Percentiles rank a stretch among this genome's conserved stretches.
Conservation (phyloP, 2,113 vertebrate species). For the Hyperopisus bebe region DNA sequence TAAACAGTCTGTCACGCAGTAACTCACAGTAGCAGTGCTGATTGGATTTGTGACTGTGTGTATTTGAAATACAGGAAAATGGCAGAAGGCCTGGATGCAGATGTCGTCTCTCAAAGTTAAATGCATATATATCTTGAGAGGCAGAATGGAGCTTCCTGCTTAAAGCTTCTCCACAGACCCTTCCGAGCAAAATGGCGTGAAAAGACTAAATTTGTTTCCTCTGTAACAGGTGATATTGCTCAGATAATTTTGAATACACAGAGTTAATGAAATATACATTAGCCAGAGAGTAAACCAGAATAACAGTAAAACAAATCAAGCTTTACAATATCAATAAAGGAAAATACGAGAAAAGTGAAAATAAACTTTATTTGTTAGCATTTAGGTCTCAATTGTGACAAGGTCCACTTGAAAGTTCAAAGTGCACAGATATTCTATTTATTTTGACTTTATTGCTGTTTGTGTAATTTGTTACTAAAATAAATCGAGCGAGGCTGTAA, state of each 20-base stretch:
- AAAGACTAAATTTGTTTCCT: background rate
- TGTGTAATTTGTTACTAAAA: constrained; percentile 2
- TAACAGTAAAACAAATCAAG: background rate
- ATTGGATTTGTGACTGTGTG: background rate
- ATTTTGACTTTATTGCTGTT: background rate
- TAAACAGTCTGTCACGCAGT: background rate
- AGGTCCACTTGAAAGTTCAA: constrained; percentile 7
- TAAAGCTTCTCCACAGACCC: background rate
- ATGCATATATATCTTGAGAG: background rate
- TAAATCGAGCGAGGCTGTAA: background rate
- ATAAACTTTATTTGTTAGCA: background rate
- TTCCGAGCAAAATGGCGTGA: background rate
- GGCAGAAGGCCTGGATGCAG: background rate
- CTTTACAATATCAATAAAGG: background rate
- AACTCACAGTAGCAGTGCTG: background rate
- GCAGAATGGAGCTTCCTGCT: background rate
- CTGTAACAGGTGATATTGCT: background rate
- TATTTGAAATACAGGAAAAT: background rate
- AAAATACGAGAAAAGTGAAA: background rate
- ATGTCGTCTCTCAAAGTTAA: background rate
- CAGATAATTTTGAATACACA: background rate
- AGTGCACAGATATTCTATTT: background rate
- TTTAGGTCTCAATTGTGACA: background rate
- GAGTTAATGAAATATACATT: background rate
- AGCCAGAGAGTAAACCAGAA: background rate